These are phyloP conservation scores for Anolis sagrei DNA, from an alignment of 2,113 vertebrate genomes.

Conservation along the genomic window DNA sequence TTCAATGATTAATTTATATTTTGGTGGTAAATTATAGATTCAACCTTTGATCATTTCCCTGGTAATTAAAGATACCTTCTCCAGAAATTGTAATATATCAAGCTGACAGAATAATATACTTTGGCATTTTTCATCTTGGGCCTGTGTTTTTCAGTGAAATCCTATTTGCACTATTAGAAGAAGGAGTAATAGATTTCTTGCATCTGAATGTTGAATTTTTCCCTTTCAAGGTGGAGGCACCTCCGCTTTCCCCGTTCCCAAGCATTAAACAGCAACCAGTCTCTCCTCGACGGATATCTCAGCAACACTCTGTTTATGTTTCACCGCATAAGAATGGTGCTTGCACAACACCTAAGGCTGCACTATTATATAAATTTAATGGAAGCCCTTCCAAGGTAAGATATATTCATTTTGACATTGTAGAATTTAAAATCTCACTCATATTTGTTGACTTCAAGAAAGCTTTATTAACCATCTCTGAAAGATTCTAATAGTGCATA, in stretches of 20 bases:
- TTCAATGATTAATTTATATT: not conserved
- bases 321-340: slow-evolving; percentile 90
- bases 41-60: not conserved
- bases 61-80: not conserved
- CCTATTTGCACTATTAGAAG: not conserved
- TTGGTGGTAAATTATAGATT: slow-evolving; percentile 9
- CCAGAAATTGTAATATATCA: not conserved
- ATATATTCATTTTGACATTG: not conserved
- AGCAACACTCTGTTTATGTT: slow-evolving; percentile 90
- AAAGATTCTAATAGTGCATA: not conserved
- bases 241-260: slow-evolving; percentile 92
- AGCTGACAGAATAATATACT: not conserved
- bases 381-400: slow-evolving; percentile 93
- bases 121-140: not conserved
- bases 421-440: not conserved
- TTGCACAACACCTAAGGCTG: slow-evolving; percentile 79
- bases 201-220: not conserved
- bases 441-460: not conserved
- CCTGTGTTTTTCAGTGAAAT: fast-evolving
- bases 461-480: not conserved
- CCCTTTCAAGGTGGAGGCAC: slow-evolving; percentile 84
- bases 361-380: slow-evolving; percentile 89
- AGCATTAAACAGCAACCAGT: slow-evolving; percentile 84
- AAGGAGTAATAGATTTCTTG: not conserved
- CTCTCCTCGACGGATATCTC: slow-evolving; percentile 92